A percentile compares a stretch with the other conserved stretches of the same genome.
Conservation (phyloP, 2,797 vertebrate genomes). For the Chelidonichthys spinosus region DNA sequence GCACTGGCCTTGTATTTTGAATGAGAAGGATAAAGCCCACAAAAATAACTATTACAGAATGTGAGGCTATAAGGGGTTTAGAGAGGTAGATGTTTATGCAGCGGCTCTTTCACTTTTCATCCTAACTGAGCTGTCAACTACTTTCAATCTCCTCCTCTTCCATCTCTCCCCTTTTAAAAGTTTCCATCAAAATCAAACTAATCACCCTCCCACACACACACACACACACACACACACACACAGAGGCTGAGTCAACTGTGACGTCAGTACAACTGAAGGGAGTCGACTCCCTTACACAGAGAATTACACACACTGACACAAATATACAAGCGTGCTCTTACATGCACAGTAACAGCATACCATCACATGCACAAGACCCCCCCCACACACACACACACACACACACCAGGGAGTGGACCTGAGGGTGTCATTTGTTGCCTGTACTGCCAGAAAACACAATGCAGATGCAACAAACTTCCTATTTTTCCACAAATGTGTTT, state of each 20-base stretch:
- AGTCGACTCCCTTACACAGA: background rate
- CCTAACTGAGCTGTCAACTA: slow-evolving; percentile 20
- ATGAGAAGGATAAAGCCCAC: background rate
- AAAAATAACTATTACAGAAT: slow-evolving; percentile 1
- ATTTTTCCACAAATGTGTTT: slow-evolving; percentile 1
- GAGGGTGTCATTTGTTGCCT: background rate
- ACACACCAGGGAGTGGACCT: background rate
- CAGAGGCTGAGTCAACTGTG: slow-evolving; percentile 47
- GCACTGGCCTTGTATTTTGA: background rate
- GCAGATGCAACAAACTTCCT: slow-evolving; percentile 32
- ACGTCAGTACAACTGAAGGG: slow-evolving; percentile 9
- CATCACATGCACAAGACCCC: background rate
- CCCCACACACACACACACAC: slow-evolving; percentile 3
- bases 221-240: slow-evolving; percentile 17
- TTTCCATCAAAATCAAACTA: slow-evolving; percentile 8
- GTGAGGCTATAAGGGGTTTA: background rate
- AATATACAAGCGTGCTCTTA: background rate
- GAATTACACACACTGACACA: background rate
- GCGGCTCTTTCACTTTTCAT: slow-evolving; percentile 20
- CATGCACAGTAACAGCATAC: background rate
- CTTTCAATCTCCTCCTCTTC: slow-evolving; percentile 29
- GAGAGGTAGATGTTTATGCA: background rate
- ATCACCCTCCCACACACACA: slow-evolving; percentile 19
- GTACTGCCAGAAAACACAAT: slow-evolving; percentile 34
- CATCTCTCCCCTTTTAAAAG: slow-evolving; percentile 19